Percentiles rank a stretch among this genome's conserved stretches.
These are phyloP conservation scores for Muntiacus muntjak DNA, from an alignment of 2,113 vertebrate genomes.

Conservation along the genomic window DNA sequence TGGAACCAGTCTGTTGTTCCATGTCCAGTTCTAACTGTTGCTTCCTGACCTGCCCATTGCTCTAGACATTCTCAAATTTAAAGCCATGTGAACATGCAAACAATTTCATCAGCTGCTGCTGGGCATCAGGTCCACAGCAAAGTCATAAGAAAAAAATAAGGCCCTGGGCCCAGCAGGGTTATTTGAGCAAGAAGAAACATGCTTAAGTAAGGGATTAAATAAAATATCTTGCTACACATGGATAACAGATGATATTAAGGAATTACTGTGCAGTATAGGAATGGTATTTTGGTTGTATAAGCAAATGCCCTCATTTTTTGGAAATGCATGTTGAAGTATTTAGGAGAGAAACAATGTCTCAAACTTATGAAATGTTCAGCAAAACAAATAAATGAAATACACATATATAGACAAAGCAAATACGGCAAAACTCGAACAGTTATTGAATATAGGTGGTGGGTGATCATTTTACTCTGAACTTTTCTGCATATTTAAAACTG, in stretches of 20 bases:
- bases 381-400: slow-evolving; percentile 4
- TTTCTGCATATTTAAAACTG: slow-evolving; percentile 2
- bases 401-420: background rate
- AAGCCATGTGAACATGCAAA: background rate
- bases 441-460: background rate
- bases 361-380: background rate
- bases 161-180: background rate
- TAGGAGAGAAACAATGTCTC: background rate
- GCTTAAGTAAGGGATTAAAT: fast-evolving
- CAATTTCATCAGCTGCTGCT: background rate
- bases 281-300: background rate
- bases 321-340: background rate
- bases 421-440: background rate
- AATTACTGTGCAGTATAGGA: background rate
- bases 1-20: too few species aligned
- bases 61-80: background rate
- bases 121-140: background rate
- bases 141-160: background rate
- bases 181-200: background rate
- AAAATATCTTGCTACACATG: background rate
- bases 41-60: background rate
- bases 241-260: slow-evolving; percentile 1
- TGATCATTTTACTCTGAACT: slow-evolving; percentile 22
- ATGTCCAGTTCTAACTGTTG: too few species aligned
- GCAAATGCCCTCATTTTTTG: slow-evolving; percentile 5